Conservation (phyloP, 2,888 invertebrate genomes). For the Acleris emargana region DNA sequence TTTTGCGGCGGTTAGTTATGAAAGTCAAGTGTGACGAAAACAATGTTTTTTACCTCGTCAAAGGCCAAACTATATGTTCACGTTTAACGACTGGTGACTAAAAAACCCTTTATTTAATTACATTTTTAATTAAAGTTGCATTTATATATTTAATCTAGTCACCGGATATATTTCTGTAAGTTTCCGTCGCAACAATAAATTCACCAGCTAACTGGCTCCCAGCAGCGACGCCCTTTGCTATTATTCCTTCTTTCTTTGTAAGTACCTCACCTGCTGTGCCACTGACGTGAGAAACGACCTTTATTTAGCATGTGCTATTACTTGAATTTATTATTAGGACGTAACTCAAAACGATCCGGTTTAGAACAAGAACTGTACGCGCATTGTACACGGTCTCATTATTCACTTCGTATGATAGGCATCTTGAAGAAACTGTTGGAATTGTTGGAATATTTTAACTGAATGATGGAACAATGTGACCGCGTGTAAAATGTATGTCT, state of each 20-base stretch:
- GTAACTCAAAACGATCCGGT: slow-evolving; percentile 24
- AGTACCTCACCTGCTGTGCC: slow-evolving; percentile 60
- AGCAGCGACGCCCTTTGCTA: slow-evolving; percentile 42
- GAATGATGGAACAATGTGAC: neutral
- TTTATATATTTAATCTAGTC: slow-evolving; percentile 4
- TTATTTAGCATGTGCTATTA: slow-evolving; percentile 47
- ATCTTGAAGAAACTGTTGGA: neutral
- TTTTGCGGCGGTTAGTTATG: slow-evolving; percentile 2
- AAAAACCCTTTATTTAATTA: slow-evolving; percentile 13
- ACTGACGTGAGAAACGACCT: slow-evolving; percentile 55
- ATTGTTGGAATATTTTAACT: neutral
- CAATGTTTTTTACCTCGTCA: slow-evolving; percentile 2
- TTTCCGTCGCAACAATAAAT: slow-evolving; percentile 31
- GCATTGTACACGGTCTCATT: slow-evolving; percentile 8
- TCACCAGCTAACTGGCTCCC: slow-evolving; percentile 46
- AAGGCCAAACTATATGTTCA: slow-evolving; percentile 3
- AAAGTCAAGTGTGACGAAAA: slow-evolving; percentile 9
- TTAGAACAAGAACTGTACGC: slow-evolving; percentile 3
- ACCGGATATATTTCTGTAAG: neutral
- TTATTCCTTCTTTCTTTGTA: slow-evolving; percentile 41
- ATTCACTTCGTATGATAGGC: neutral
- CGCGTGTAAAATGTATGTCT: too few species aligned
- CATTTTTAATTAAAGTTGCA: slow-evolving; percentile 29
- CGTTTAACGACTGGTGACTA: slow-evolving; percentile 4
- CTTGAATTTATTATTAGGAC: slow-evolving; percentile 38